Evolutionary conservation across 2,888 invertebrate species (phyloP).

Genomic region (Cheilosia grossa): DNA sequence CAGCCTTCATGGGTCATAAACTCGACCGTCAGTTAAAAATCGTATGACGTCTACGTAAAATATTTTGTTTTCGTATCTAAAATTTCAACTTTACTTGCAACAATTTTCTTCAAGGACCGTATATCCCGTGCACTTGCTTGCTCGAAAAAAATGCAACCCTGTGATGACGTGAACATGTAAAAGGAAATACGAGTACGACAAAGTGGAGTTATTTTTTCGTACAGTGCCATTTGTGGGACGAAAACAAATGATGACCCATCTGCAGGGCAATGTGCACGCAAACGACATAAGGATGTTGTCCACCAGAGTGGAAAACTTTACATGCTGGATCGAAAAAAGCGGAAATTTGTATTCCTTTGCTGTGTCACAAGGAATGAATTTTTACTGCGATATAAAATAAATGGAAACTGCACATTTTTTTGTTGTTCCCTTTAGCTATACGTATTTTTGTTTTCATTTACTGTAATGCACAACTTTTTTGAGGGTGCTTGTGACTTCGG

Average conservation of each 20-base stretch:
- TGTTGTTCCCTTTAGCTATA: not conserved
- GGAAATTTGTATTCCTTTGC: constrained; percentile 35
- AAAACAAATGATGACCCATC: constrained; percentile 33
- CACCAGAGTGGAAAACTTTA: constrained; percentile 35
- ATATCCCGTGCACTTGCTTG: not conserved
- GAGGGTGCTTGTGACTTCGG: not conserved
- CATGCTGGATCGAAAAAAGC: constrained; percentile 7
- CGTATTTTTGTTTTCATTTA: not conserved
- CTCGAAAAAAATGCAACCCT: constrained; percentile 29
- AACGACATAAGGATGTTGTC: constrained; percentile 32
- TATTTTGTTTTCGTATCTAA: no score
- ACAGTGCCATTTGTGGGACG: not conserved
- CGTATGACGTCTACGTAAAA: no score
- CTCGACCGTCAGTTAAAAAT: not conserved
- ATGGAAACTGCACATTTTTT: not conserved
- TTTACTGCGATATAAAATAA: constrained; percentile 39
- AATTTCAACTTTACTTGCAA: no score
- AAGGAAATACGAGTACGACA: not conserved
- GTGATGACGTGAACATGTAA: constrained; percentile 13
- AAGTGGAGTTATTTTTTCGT: not conserved
- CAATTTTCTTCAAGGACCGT: not conserved
- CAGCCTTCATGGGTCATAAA: not conserved
- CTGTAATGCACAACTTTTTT: not conserved
- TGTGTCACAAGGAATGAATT: constrained; percentile 41
- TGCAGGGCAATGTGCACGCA: constrained; percentile 22